These are phyloP conservation scores for Thaleichthys pacificus DNA, from an alignment of 2,797 vertebrate species.

Conservation along the genomic window DNA sequence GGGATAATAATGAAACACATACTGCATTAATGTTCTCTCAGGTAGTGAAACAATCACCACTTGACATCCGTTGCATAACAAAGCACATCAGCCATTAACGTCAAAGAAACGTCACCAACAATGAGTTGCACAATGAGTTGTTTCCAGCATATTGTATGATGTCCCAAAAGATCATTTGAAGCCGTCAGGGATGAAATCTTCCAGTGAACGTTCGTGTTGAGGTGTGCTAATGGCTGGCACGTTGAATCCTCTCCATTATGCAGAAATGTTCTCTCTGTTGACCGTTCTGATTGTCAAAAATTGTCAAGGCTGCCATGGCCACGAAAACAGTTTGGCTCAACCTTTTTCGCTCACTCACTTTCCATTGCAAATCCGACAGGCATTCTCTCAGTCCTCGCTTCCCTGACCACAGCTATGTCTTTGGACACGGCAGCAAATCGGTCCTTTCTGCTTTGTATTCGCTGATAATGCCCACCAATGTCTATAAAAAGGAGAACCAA, in stretches of 20 bases:
- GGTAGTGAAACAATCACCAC: conserved; percentile 62
- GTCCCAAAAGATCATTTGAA: conserved; percentile 66
- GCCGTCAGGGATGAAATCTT: conserved; percentile 60
- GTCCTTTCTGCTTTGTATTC: conserved; percentile 71
- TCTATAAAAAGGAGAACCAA: conserved; percentile 55
- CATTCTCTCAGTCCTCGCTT: conserved; percentile 65
- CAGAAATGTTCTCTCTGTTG: conserved; percentile 17
- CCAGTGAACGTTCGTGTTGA: conserved; percentile 61
- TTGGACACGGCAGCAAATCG: conserved; percentile 70
- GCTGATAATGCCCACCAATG: conserved; percentile 67
- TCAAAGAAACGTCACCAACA: conserved; percentile 63
- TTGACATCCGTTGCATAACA: conserved; percentile 64
- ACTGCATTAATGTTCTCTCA: conserved; percentile 36
- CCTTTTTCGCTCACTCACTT: conserved; percentile 70
- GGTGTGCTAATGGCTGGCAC: conserved; percentile 52
- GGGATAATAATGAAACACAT: conserved; percentile 38
- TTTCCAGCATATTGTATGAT: conserved; percentile 72
- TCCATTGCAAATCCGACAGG: conserved; percentile 74
- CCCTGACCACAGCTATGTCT: conserved; percentile 72
- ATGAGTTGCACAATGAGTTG: conserved; percentile 55
- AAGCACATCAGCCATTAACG: conserved; percentile 66
- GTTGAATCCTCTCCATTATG: conserved; percentile 25
- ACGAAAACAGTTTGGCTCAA: conserved; percentile 67
- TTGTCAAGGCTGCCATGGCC: conserved; percentile 59
- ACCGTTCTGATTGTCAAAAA: conserved; percentile 35